Percentiles rank a stretch among this genome's conserved stretches.
phyloP scores from a whole-genome alignment of 2,888 invertebrate species.

The Hylaea fasciaria region DNA sequence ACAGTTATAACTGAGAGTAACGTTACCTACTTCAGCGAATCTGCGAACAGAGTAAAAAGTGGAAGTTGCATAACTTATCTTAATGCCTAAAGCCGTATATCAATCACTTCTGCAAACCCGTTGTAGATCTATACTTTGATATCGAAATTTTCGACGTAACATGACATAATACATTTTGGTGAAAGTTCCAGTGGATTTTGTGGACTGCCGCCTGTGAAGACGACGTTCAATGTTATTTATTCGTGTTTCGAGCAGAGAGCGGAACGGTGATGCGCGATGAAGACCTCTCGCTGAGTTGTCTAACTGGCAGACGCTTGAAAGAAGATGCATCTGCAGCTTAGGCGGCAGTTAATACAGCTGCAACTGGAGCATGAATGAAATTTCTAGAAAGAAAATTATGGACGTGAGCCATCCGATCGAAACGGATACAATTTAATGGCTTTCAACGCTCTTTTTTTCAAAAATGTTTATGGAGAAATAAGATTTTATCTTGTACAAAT shows the following conservation, averaged over 20 bases:
- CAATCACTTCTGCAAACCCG: conserved; percentile 39
- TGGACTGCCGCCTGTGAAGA: conserved; percentile 44
- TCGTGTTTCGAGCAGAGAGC: conserved; percentile 50
- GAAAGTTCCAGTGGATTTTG: conserved; percentile 55
- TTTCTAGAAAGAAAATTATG: conserved; percentile 27
- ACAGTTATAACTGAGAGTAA: conserved; percentile 15
- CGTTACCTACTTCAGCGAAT: conserved; percentile 7
- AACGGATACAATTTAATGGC: conserved; percentile 18
- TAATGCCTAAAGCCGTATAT: conserved; percentile 35
- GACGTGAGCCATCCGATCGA: conserved; percentile 10
- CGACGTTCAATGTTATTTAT: conserved; percentile 39
- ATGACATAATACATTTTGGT: conserved; percentile 52
- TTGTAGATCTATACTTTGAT: conserved; percentile 45
- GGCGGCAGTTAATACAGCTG: conserved; percentile 14
- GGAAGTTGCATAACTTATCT: conserved; percentile 32
- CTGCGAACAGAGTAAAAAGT: conserved; percentile 5
- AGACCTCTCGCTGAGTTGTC: conserved; percentile 33
- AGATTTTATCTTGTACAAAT: conserved; percentile 11
- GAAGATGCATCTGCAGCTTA: conserved; percentile 33
- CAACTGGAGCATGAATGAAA: conserved; percentile 38
- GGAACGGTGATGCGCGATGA: conserved; percentile 46
- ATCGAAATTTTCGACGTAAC: conserved; percentile 44
- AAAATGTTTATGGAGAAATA: conserved; percentile 5
- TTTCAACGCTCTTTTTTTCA: conserved; percentile 11
- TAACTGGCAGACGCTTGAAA: conserved; percentile 39